Conservation (phyloP, 2,888 invertebrate genomes). For the Auanema sp. region DNA sequence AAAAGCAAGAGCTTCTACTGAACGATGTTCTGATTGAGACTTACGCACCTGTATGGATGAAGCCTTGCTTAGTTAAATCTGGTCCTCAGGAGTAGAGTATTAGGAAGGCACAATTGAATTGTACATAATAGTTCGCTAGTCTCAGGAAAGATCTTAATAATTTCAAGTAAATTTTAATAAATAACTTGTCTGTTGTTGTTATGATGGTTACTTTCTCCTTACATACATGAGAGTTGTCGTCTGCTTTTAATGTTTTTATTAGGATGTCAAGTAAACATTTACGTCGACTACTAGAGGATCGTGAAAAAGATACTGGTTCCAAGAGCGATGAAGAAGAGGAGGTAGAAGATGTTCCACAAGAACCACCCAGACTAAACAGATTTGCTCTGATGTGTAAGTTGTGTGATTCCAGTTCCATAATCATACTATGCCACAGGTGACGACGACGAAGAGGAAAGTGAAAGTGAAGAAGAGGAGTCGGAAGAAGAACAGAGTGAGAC, state of each 20-base stretch:
- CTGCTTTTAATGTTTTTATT: constrained; percentile 3
- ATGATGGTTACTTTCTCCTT: too few relatives aligned
- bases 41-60: neutral
- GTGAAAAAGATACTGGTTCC: constrained; percentile 20
- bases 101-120: too few relatives aligned
- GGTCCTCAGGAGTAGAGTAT: too few relatives aligned
- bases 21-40: neutral
- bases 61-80: neutral
- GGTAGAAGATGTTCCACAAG: constrained; percentile 6
- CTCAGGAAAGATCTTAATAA: too few relatives aligned
- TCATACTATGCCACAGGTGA: constrained; percentile 13
- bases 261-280: constrained; percentile 53
- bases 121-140: too few relatives aligned
- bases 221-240: neutral
- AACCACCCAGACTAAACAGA: constrained; percentile 18
- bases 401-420: neutral
- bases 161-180: too few relatives aligned
- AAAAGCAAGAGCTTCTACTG: neutral
- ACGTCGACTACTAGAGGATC: constrained; percentile 35
- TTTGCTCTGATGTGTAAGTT: constrained; percentile 22
- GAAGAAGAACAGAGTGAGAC: too few relatives aligned
- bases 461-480: constrained; percentile 6
- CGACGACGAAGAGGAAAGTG: constrained; percentile 20
- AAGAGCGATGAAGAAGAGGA: constrained; percentile 9
- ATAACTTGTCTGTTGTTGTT: too few relatives aligned